Percentiles rank a stretch among this genome's conserved stretches.
These are phyloP conservation scores for Oreochromis grahami DNA, from an alignment of 2,797 vertebrate species.

Conservation along the genomic window DNA sequence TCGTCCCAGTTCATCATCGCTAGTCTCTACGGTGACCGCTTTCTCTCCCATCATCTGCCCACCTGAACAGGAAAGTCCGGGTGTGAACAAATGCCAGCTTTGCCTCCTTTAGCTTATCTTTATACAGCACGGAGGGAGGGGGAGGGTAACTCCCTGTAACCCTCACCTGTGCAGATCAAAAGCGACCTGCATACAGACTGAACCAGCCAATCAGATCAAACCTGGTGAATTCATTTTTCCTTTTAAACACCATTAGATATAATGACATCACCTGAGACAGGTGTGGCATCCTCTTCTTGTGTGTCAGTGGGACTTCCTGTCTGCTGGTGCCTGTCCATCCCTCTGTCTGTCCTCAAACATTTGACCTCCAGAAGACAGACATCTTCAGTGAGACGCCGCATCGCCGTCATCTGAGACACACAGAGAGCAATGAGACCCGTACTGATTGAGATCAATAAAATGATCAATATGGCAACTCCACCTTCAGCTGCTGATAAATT, in stretches of 20 bases:
- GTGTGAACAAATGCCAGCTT: background rate
- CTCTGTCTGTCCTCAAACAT: background rate
- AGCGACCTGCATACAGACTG: background rate
- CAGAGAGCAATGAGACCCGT: background rate
- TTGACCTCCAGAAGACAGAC: constrained; percentile 10
- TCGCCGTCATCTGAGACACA: background rate
- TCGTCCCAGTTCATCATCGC: constrained; percentile 75
- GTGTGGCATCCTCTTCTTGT: background rate
- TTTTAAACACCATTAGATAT: background rate
- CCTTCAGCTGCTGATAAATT: background rate
- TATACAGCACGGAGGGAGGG: background rate
- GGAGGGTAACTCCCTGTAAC: background rate
- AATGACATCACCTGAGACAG: background rate
- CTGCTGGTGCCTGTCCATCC: background rate
- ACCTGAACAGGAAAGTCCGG: constrained; percentile 35
- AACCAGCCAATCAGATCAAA: background rate
- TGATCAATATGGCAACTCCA: background rate
- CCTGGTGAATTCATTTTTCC: background rate
- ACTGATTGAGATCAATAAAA: background rate
- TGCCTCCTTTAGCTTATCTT: background rate
- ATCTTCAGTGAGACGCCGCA: background rate
- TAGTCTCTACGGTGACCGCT: constrained; percentile 37
- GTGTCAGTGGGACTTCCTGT: background rate
- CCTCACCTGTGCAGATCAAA: background rate
- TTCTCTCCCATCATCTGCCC: constrained; percentile 5